A percentile compares a stretch with the other conserved stretches of the same genome.
Evolutionary conservation across 2,888 invertebrate species (phyloP).

Genomic region (Perizoma flavofasciatum): DNA sequence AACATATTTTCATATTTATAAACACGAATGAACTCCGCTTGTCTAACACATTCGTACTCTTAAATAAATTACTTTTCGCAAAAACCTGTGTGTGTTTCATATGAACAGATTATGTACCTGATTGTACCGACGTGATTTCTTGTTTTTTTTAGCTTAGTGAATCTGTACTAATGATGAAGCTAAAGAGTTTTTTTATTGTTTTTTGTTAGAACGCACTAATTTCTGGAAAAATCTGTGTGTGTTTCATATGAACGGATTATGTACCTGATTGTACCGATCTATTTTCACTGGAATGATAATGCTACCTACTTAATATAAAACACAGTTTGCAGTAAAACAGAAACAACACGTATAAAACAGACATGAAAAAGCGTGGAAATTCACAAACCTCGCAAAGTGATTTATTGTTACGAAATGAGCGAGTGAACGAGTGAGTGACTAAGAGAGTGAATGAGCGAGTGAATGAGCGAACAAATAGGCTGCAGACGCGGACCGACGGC

Average conservation of each 20-base stretch:
- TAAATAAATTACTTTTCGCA: conserved; percentile 62
- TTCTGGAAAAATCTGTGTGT: conserved; percentile 45
- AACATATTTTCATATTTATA: conserved; percentile 51
- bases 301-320: no score
- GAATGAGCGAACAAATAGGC: conserved; percentile 61
- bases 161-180: no score
- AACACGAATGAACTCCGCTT: conserved; percentile 51
- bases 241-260: no score
- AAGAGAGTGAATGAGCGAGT: conserved; percentile 54
- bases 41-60: conserved; percentile 61
- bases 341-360: no score
- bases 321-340: no score
- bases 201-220: conserved; percentile 60
- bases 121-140: no score
- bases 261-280: no score
- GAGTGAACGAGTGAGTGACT: conserved; percentile 60
- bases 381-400: conserved; percentile 11
- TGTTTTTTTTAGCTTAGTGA: no score
- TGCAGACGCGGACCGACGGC: conserved; percentile 55
- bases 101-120: no score
- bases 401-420: conserved; percentile 57
- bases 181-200: no score
- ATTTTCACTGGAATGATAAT: no score
- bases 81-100: conserved; percentile 40
- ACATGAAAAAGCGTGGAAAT: background rate